Base-by-base conservation (phyloP, 2,113 vertebrate genomes). In the Pipra filicauda region DNA sequence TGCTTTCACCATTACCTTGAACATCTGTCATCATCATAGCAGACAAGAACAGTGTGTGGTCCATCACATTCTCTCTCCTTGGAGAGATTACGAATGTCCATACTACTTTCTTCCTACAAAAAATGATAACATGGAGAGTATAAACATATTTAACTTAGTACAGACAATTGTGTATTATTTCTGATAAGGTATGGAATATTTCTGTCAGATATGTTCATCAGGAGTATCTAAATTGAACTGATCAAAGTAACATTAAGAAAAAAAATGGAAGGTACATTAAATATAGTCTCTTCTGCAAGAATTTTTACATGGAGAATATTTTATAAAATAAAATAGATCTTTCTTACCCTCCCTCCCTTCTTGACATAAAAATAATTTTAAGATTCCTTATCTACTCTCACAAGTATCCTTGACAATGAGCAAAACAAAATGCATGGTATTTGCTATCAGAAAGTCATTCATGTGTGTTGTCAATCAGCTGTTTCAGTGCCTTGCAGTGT, bases 391-490 rank as follows among this genome's bases (percentile, higher is more conserved):
- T 81, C 20, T 84, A 87, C 7, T 46, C 64, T 88, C 28, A 30
- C 0, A 4, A 77, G 18, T 71, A 85, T 89, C n/a, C 59, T 77
- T 92, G 67, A 84, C 37, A 86, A 77, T 59, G 71, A 55, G 39
- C 35, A 85, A 59, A 91, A 46, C 9, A 77, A 91, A 92, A 84
- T 48, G 26, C 48, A 51, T 71, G 11, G 7, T 37, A 41, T 14
- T 85, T 87, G 23, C 35, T 61, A 73, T 77, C 54, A 69, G 44
- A 41, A 43, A 83, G 28, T 78, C 18, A 91, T 74, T 95, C 52
- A 62, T 55, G n/a, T 59, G 46, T 91, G 55, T 87, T 92, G 74
- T 87, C 93, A 71, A 41, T 95, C 73, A 89, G 33, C 43, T 91
- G 15, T 84, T 94, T 89, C 84, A 77, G 17, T 77, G 59, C 35